Evolutionary conservation across 1,140 invertebrate species (phyloP), one percentile per base, ranked within the genome.

Genomic region (Caenorhabditis remanei): DNA sequence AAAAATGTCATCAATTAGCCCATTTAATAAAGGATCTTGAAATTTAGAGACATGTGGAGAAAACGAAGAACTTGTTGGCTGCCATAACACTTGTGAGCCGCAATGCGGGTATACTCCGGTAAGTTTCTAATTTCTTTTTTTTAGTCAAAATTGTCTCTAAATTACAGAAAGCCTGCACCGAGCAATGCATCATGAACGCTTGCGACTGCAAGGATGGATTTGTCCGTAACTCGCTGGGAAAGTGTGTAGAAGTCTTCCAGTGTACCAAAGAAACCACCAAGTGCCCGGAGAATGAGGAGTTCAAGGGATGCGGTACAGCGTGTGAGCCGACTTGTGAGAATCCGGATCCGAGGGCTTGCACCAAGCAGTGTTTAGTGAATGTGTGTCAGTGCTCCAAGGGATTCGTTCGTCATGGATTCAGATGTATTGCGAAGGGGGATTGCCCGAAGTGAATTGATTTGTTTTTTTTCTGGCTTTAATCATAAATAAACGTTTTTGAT

Each of bases 361-460:
- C 86, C 24, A 50, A 56, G 14, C 86, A 88, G 40, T 88, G 88
- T n/a, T 16, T 84, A 0, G 75, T 88, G 11, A 87, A 88, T 82
- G 21, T 84, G 3, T 88, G 88, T 48, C 79, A 88, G 43, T 88
- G 88, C 79, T n/a, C 63, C 53, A 43, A 55, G 11, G 88, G 88
- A 21, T 87, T 87, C 24, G 85, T 88, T 61, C 88, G 88, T 48
- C 79, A 88, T 83, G 50, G 67, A 41, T 6, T 50, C 82, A 21
- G 19, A 63, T 88, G 88, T 46, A 82, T 88, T 46, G 19, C 32
- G n/a, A 41, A 75, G 55, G n/a, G 55, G 13, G 43, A 88, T 19
- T 88, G 88, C 43, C 83, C 85, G 19, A 85, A 85, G 21, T 50
- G 21, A 46, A 65, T 58, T 16, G 7, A 24, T 32, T 9, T 65